phyloP scores from a whole-genome alignment of 2,113 vertebrate species.

The Planiliza haematocheilus region DNA sequence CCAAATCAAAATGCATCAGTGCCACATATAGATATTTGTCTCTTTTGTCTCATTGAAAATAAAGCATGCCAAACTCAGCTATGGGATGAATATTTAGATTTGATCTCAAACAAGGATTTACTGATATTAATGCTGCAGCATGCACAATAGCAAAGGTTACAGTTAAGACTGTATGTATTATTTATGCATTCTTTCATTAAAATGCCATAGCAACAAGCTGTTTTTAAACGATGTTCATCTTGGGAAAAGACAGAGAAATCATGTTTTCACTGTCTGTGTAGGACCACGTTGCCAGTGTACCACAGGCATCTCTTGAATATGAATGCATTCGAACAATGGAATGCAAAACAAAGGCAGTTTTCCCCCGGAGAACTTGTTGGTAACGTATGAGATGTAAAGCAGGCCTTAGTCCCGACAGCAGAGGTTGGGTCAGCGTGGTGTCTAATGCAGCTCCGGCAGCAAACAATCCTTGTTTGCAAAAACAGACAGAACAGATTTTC shows the following conservation, averaged over 20 bases:
- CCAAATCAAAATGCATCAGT: slow-evolving; percentile 35
- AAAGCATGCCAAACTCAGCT: neutral
- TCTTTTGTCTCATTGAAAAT: slow-evolving; percentile 3
- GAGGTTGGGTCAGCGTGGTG: slow-evolving; percentile 29
- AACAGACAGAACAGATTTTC: neutral
- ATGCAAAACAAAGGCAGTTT: slow-evolving; percentile 47
- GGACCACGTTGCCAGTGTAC: slow-evolving; percentile 17
- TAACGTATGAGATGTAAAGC: slow-evolving; percentile 32
- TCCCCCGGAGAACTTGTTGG: neutral
- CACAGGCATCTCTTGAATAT: slow-evolving; percentile 22
- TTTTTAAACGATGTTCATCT: slow-evolving; percentile 7
- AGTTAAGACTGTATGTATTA: slow-evolving; percentile 18
- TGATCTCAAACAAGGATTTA: slow-evolving; percentile 5
- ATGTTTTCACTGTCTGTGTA: slow-evolving; percentile 39
- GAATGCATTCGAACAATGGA: slow-evolving; percentile 39
- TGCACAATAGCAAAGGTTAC: neutral
- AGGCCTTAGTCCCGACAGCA: slow-evolving; percentile 21
- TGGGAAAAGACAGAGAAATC: slow-evolving; percentile 31
- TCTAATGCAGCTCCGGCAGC: slow-evolving; percentile 3
- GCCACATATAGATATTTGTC: neutral
- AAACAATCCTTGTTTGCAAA: slow-evolving; percentile 22
- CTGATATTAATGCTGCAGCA: slow-evolving; percentile 13
- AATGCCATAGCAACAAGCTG: slow-evolving; percentile 52
- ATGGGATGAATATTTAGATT: neutral
- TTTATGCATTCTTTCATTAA: slow-evolving; percentile 12